Conservation (phyloP, 2,797 vertebrate species). For the Setipinna tenuifilis region DNA sequence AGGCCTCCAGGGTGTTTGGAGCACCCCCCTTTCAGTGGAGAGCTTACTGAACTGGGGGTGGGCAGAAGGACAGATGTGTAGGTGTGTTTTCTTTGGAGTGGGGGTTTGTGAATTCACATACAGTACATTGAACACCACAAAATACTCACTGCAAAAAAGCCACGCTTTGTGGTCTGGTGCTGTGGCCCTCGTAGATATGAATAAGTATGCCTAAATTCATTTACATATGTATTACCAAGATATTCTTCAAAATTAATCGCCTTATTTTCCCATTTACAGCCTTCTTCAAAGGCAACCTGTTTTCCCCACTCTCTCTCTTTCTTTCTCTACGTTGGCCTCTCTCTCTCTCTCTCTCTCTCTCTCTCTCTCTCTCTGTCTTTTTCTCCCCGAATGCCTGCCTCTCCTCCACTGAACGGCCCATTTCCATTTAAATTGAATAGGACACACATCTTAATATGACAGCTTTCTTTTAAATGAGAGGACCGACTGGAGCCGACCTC, state of each 20-base stretch:
- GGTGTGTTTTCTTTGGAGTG: background rate
- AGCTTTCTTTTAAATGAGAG: conserved; percentile 50
- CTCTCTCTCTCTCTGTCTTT: background rate
- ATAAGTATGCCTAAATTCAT: conserved; percentile 33
- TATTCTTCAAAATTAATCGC: conserved; percentile 56
- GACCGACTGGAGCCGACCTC: conserved; percentile 47
- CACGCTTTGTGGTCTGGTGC: background rate
- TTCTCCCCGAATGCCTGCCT: background rate
- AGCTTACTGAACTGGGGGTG: background rate
- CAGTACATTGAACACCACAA: background rate
- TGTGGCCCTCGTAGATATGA: background rate
- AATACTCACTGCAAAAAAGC: background rate
- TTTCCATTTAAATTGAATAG: conserved; percentile 57
- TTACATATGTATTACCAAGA: conserved; percentile 56
- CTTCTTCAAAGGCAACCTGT: conserved; percentile 45
- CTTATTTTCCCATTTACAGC: conserved; percentile 51
- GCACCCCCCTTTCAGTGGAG: background rate
- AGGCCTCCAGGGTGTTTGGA: background rate
- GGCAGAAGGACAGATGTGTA: background rate
- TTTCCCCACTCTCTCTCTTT: background rate
- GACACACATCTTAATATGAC: conserved; percentile 54
- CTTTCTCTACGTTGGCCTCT: too few relatives aligned
- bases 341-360: background rate
- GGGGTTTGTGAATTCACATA: background rate
- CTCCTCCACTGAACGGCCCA: conserved; percentile 28